Percentiles rank a stretch among this genome's conserved stretches.
phyloP scores from a whole-genome alignment of 2,113 vertebrate genomes.

The Fulmarus glacialis region DNA sequence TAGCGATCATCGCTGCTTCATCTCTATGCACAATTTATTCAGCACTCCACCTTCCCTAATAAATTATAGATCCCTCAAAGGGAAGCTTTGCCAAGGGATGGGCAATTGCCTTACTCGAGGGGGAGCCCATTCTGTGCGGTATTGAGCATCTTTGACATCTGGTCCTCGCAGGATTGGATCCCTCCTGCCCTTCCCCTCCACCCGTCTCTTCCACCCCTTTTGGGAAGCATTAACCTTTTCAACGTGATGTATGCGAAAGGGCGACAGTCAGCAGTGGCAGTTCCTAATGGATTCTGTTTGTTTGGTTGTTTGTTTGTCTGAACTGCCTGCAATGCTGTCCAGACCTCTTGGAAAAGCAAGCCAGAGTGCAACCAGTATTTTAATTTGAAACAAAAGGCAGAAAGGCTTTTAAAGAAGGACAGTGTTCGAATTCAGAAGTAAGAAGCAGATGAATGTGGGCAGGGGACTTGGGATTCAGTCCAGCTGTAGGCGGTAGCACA shows the following conservation, averaged over 20 bases:
- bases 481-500: neutral
- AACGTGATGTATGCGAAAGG: constrained; percentile 61
- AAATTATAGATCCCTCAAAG: constrained; percentile 61
- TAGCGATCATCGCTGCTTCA: constrained; percentile 7
- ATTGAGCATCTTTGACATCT: constrained; percentile 50
- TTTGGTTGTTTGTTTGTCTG: constrained; percentile 45
- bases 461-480: neutral
- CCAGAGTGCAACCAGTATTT: constrained; percentile 12
- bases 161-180: neutral
- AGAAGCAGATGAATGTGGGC: neutral
- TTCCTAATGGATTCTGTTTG: constrained; percentile 65
- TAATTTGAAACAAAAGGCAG: constrained; percentile 39
- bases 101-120: neutral
- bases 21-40: constrained; percentile 59
- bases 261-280: constrained; percentile 65
- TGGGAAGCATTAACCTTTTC: constrained; percentile 70
- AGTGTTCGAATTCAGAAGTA: neutral
- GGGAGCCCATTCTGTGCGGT: neutral
- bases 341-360: constrained; percentile 54
- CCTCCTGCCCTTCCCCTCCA: constrained; percentile 13
- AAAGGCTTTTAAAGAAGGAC: neutral
- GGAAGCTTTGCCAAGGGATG: constrained; percentile 54
- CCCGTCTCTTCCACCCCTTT: constrained; percentile 30
- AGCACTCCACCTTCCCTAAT: constrained; percentile 61
- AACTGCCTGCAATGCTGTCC: constrained; percentile 47